Evolutionary conservation across 23 tunicate species (phyloP), one percentile per base, ranked within the genome.

Genomic region (Ascidia mentula): DNA sequence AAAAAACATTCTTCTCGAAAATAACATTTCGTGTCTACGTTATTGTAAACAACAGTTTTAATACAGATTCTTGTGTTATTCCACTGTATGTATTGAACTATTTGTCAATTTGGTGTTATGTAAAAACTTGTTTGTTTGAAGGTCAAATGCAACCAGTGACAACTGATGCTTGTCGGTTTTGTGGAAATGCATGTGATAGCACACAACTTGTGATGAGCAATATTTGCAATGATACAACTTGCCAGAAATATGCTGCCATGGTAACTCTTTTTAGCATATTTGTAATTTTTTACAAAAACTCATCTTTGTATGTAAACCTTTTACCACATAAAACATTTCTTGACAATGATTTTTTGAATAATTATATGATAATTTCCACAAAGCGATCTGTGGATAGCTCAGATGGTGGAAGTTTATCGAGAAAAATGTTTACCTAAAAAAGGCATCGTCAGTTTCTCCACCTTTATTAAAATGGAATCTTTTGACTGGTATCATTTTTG

Each of bases 101-200:
- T 42, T 42, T 9, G 15, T 42, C 15, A 42, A 42, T 42, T 42
- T 42, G 53, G 53, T 42, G 53, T 9, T 42, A 53, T 53, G 28
- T 28, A 53, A 26, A 5, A 53, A 5, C 15, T 42, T 42, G 53
- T 53, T 53, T 6, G 22, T 3, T 53, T 71, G 40, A 32, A 86
- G 90, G 90, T 37, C 90, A 73, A 38, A 79, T 45, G 38, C 84
- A 86, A n/a, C 84, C 18, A 15, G 38, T 33, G 24, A 60, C 86
- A 6, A 79, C 87, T 0, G 93, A 86, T 20, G 59, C 77, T 31
- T 88, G 93, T 74, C 42, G 95, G 28, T 84, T 84, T 60, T 89
- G 88, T 76, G 88, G 95, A 31, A 81, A 80, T 34, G 30, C 86
- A 22, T 81, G 81, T 0, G 86, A 84, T 53, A 69, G 22, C 46